phyloP scores from a whole-genome alignment of 1,140 invertebrate species.

The Sinella curviseta region DNA sequence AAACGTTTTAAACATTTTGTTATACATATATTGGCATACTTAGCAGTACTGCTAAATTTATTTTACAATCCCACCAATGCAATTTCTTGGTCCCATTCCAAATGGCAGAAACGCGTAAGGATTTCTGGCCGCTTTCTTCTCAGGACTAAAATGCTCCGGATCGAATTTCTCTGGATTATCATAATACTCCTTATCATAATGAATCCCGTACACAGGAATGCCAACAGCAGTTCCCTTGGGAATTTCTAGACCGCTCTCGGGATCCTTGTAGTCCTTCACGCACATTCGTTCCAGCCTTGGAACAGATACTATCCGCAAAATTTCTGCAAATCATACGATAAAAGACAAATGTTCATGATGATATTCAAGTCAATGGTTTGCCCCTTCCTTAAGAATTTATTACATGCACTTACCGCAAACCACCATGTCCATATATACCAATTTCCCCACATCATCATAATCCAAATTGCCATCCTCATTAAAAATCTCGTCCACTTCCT shows the following conservation, averaged over 20 bases:
- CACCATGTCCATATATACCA: slow-evolving; percentile 61
- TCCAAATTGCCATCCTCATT: neutral
- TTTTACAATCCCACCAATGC: slow-evolving; percentile 51
- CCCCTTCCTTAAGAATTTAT: neutral
- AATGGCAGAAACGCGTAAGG: slow-evolving; percentile 65
- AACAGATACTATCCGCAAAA: slow-evolving; percentile 32
- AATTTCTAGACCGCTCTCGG: slow-evolving; percentile 45
- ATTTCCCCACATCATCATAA: slow-evolving; percentile 47
- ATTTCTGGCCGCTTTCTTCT: slow-evolving; percentile 54
- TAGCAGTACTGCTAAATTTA: neutral
- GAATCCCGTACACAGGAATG: slow-evolving; percentile 62
- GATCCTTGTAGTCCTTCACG: neutral
- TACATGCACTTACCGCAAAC: slow-evolving; percentile 50
- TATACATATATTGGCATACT: neutral
- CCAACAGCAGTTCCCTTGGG: slow-evolving; percentile 60
- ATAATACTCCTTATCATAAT: slow-evolving; percentile 67
- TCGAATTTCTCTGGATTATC: slow-evolving; percentile 69
- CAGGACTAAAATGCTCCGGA: slow-evolving; percentile 70
- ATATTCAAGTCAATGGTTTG: no score
- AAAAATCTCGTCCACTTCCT: neutral
- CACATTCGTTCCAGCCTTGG: neutral
- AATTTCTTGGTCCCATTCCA: slow-evolving; percentile 66
- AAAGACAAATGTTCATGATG: neutral
- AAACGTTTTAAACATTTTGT: no score
- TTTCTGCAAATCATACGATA: slow-evolving; percentile 16